Base-by-base conservation (phyloP, 2,797 vertebrate species). In the Odontamblyopus lacepedii region DNA sequence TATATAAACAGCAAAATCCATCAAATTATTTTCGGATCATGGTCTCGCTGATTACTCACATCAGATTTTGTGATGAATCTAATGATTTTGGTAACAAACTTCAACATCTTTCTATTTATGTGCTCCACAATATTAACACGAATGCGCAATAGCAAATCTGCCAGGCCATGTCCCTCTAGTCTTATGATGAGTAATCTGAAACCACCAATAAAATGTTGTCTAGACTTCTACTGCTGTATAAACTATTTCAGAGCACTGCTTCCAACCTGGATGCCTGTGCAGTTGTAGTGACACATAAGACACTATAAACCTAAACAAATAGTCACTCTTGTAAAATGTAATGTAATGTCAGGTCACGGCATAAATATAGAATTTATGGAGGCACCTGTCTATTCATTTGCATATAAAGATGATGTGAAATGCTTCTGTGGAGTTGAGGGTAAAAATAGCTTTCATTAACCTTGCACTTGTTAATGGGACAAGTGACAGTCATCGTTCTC, bases 361-460 rank as follows among this genome's bases (percentile, higher is more conserved):
- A 73, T 8, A 30, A 30, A 27, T 86, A 83, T 60, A 63, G 64
- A 74, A 35, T 19, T 41, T 41, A 13, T 1, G 38, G 63, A 53
- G 67, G 79, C 12, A 55, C 48, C 69, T 72, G 62, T 18, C 4
- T 69, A 60, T 67, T 48, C 66, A 65, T 70, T 23, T 67, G 50
- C 38, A 69, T 61, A 66, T 76, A 29, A 64, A 51, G 70, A 71
- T 8, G 51, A 73, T 29, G 53, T 79, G n/a, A 50, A 76, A 48
- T 27, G 70, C 12, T 57, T 63, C 68, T 71, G 67, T 23, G 23
- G 71, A 59, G 62, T 70, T 2, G 51, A 19, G 69, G 9, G n/a
- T 11, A 48, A 59, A 57, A 74, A 77, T 18, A 57, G 59, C 70
- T 69, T 63, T 71, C 71, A 73, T 81, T 78, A 70, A 71, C 63